Percentiles rank a stretch among this genome's conserved stretches.
Evolutionary conservation across 2,888 invertebrate species (phyloP).

Genomic region (Napeogenes inachia): DNA sequence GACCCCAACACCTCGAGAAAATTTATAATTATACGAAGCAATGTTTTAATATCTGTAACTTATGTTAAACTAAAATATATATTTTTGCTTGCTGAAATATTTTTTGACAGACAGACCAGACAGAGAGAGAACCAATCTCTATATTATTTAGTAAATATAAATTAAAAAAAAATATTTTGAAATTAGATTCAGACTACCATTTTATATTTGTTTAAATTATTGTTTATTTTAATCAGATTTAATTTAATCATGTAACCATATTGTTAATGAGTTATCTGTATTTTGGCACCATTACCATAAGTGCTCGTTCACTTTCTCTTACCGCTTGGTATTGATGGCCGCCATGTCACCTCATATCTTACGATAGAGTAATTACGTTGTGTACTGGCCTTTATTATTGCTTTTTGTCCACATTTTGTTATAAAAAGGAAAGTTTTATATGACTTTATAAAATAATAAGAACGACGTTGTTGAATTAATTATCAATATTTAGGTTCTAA

Average conservation of each 20-base stretch:
- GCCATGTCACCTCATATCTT: constrained; percentile 27
- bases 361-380: constrained; percentile 14
- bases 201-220: background rate
- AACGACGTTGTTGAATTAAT: too few species aligned
- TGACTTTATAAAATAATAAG: too few species aligned
- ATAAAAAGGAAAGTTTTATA: constrained; percentile 12
- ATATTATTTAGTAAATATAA: too few species aligned
- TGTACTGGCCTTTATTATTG: constrained; percentile 13
- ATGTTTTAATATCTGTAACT: too few species aligned
- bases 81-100: too few species aligned
- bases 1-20: too few species aligned
- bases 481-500: too few species aligned
- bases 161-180: too few species aligned
- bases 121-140: too few species aligned
- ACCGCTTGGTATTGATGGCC: constrained; percentile 26
- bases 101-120: too few species aligned
- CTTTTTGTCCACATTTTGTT: background rate
- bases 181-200: background rate
- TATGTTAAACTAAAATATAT: too few species aligned
- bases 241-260: background rate
- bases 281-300: constrained; percentile 25
- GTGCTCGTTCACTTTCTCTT: constrained; percentile 34
- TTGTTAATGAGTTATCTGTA: constrained; percentile 6
- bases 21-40: too few species aligned
- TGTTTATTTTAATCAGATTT: background rate